Base-by-base conservation (phyloP, 2,113 vertebrate genomes). In the Cnemophilus loriae region DNA sequence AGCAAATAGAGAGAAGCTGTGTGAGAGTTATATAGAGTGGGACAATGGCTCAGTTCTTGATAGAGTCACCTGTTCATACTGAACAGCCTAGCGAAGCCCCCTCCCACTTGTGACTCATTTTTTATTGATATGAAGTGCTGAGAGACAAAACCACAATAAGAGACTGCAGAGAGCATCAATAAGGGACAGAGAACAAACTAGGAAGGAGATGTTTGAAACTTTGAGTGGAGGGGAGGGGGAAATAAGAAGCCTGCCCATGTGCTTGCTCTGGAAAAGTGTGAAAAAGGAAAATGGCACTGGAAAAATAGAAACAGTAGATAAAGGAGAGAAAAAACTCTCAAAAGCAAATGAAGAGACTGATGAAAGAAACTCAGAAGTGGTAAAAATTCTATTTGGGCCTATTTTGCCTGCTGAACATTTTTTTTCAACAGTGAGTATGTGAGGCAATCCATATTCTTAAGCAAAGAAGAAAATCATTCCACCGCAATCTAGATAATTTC, bases 401-500 rank as follows among this genome's bases (percentile, higher is more conserved):
- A 50, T 87, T 95, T 87, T 82, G 22, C 33, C 53, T 50, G n/a
- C 47, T 90, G 52, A 93, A 84, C 3, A 6, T 57, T 59, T 70
- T 75, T 78, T 84, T 87, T 82, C 69, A 69, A 24, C 30, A 77
- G 27, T 75, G 50, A 93, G 46, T 39, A 14, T 60, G 70, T 33
- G 47, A 87, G 49, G 76, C 39, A 87, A 96, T 96, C 78, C 32
- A 69, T 93, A 86, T 78, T 84, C 49, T 88, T 86, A 90, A 90
- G 85, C 57, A 92, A 89, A 90, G 82, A 70, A 61, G 37, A 78
- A 91, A 93, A 93, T 81, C 24, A 75, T 92, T 89, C 84, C 32
- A 39, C 53, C 56, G 85, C 80, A 79, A 86, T 84, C 53, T 87
- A 82, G 90, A 89, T 86, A 95, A 96, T 95, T 64, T 84, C 92